Conservation (phyloP, 35 echinoderm and acorn worm species). For the Nesometra sesokonis region DNA sequence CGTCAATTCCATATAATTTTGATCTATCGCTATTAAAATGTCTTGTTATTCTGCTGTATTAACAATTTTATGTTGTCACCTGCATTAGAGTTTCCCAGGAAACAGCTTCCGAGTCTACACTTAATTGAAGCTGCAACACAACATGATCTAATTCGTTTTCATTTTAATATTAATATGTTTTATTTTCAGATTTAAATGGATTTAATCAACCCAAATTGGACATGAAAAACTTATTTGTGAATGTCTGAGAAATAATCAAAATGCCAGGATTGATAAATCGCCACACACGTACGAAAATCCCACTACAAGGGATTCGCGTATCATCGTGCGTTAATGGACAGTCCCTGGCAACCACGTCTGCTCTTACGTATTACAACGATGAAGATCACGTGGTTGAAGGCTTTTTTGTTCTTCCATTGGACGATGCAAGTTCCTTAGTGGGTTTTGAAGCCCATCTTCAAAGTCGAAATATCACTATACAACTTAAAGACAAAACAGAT, state of each 20-base stretch:
- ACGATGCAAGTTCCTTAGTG: slow-evolving; percentile 63
- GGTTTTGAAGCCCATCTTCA: slow-evolving; percentile 90
- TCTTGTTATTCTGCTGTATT: too few relatives aligned
- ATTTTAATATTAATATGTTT: too few relatives aligned
- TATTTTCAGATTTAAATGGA: too few relatives aligned
- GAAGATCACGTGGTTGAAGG: slow-evolving; percentile 98
- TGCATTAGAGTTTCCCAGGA: too few relatives aligned
- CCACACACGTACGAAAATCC: slow-evolving; percentile 65
- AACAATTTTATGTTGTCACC: too few relatives aligned
- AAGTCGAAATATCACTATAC: slow-evolving; percentile 56
- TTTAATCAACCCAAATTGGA: too few relatives aligned
- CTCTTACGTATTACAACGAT: slow-evolving; percentile 80
- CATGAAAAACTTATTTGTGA: too few relatives aligned
- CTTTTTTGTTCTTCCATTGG: slow-evolving; percentile 60
- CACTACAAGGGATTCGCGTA: slow-evolving; percentile 64
- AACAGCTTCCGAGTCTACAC: too few relatives aligned
- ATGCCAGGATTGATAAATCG: slow-evolving; percentile 95
- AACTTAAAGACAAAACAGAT: slow-evolving; percentile 71
- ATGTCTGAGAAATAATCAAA: not conserved
- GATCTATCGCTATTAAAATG: too few relatives aligned
- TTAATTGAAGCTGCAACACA: too few relatives aligned
- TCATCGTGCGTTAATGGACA: slow-evolving; percentile 83
- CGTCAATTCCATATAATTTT: too few relatives aligned
- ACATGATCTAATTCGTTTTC: too few relatives aligned
- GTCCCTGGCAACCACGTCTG: slow-evolving; percentile 66